Evolutionary conservation across 2,797 vertebrate genomes (phyloP).

Genomic region (Sarcoramphus papa): DNA sequence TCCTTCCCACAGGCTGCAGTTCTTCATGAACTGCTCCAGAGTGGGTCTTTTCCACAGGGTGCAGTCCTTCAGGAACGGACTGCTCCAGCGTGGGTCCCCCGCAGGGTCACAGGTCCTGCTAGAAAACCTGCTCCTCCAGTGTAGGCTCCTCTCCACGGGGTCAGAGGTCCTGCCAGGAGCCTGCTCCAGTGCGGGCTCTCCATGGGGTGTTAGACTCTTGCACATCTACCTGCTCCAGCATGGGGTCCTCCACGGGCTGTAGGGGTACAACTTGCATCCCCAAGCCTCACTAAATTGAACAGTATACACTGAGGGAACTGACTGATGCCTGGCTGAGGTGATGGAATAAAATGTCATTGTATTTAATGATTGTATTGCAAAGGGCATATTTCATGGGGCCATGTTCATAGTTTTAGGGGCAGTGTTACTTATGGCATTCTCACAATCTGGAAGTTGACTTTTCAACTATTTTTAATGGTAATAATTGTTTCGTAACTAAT

Average conservation of each 20-base stretch:
- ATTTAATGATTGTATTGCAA: background rate
- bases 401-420: background rate
- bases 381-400: background rate
- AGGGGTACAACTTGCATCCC: background rate
- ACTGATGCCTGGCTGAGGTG: background rate
- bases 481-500: background rate
- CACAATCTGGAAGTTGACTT: background rate
- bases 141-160: background rate
- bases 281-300: fast-evolving
- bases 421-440: background rate
- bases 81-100: background rate
- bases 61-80: background rate
- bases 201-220: background rate
- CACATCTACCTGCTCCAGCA: background rate
- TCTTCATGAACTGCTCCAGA: background rate
- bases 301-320: background rate
- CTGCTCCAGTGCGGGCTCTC: background rate
- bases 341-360: background rate
- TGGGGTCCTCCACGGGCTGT: background rate
- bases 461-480: background rate
- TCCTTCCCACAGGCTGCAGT: background rate
- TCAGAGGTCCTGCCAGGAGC: background rate
- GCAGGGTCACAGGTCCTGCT: background rate
- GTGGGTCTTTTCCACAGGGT: background rate
- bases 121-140: background rate